Conservation (phyloP, 2,888 invertebrate species). For the Pammene aurita region DNA sequence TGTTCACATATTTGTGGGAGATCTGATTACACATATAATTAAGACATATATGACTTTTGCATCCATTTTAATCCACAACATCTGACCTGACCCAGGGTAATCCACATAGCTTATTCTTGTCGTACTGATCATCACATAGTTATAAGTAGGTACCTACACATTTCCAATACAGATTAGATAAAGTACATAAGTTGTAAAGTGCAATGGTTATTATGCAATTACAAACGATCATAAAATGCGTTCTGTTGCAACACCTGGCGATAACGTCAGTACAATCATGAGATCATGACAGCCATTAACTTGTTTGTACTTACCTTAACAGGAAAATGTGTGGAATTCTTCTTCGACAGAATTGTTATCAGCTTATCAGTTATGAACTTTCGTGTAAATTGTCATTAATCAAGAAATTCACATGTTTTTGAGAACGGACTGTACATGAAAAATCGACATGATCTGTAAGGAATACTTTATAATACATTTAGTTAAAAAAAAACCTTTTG, state of each 20-base stretch:
- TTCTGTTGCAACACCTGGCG: constrained; percentile 20
- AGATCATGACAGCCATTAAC: neutral
- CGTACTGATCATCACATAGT: too few species aligned
- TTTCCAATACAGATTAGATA: too few species aligned
- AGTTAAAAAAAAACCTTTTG: too few species aligned
- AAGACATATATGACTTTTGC: too few species aligned
- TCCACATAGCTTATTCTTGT: too few species aligned
- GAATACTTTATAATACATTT: too few species aligned
- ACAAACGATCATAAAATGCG: constrained; percentile 5
- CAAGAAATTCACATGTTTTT: neutral
- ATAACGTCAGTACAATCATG: neutral
- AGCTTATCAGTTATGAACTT: neutral
- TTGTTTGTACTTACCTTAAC: neutral
- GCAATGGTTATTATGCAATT: neutral
- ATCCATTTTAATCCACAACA: too few species aligned
- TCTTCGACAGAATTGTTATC: constrained; percentile 13
- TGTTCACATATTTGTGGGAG: too few species aligned
- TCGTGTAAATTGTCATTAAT: neutral
- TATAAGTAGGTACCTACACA: too few species aligned
- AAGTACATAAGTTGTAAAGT: neutral
- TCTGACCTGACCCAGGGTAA: too few species aligned
- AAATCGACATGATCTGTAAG: neutral
- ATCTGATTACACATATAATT: too few species aligned
- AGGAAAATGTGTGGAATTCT: constrained; percentile 11
- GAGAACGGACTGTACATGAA: neutral